A percentile compares a stretch with the other conserved stretches of the same genome.
Evolutionary conservation across 2,113 vertebrate genomes (phyloP).

Genomic region (Orthonyx spaldingii): DNA sequence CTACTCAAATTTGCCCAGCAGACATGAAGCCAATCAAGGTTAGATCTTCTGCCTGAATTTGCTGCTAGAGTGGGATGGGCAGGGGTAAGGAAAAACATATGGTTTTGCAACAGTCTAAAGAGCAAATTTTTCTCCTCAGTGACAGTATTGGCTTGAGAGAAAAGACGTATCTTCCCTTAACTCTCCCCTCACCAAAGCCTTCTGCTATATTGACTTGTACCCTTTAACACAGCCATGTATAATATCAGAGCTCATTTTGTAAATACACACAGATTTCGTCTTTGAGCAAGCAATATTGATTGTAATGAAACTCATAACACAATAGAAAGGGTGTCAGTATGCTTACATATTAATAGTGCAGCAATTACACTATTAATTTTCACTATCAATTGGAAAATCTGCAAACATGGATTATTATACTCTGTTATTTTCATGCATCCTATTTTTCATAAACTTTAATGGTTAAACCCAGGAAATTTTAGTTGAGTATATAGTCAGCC

Average conservation of each 20-base stretch:
- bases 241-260: neutral
- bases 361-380: neutral
- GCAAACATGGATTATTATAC: neutral
- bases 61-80: neutral
- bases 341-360: neutral
- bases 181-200: neutral
- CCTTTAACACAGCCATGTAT: neutral
- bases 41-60: neutral
- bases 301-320: neutral
- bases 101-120: neutral
- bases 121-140: neutral
- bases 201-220: neutral
- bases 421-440: neutral
- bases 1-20: neutral
- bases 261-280: neutral
- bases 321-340: neutral
- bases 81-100: neutral
- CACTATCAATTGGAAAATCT: neutral
- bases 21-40: neutral
- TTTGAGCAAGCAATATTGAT: neutral
- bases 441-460: neutral
- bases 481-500: neutral
- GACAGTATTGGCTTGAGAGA: neutral
- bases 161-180: neutral
- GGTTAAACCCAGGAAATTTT: neutral